Percentiles rank a stretch among this genome's conserved stretches.
Conservation (phyloP, 2,888 invertebrate genomes). For the Sisyra terminalis region DNA sequence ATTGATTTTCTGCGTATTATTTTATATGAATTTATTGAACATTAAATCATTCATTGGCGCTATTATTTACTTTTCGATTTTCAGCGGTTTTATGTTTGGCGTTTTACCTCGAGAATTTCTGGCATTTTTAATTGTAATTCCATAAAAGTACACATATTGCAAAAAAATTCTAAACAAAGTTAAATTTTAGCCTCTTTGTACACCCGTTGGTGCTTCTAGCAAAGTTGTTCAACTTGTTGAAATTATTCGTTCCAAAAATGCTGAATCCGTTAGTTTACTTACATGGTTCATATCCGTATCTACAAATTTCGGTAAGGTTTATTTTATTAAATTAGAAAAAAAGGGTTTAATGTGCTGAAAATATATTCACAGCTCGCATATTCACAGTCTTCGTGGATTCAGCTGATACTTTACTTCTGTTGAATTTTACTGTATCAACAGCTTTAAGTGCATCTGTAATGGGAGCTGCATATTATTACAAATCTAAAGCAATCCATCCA, state of each 20-base stretch:
- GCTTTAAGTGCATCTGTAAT: constrained; percentile 53
- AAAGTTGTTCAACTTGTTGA: constrained; percentile 64
- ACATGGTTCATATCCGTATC: constrained; percentile 72
- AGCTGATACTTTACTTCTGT: constrained; percentile 49
- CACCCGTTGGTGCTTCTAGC: constrained; percentile 68
- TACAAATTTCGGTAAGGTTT: constrained; percentile 60
- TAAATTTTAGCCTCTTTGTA: constrained; percentile 47
- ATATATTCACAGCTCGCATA: constrained; percentile 48
- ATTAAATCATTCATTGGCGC: constrained; percentile 22
- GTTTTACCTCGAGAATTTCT: constrained; percentile 33
- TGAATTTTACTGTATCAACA: constrained; percentile 58
- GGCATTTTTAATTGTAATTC: constrained; percentile 41
- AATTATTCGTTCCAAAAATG: constrained; percentile 50
- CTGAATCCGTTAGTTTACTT: constrained; percentile 58
- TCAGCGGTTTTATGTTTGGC: constrained; percentile 28
- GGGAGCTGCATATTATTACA: constrained; percentile 48
- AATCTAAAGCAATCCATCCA: constrained; percentile 22
- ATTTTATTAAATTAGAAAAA: not conserved
- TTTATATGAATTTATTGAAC: constrained; percentile 43
- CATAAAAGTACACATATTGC: not conserved
- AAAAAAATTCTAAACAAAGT: not conserved
- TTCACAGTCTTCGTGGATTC: constrained; percentile 70
- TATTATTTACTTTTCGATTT: constrained; percentile 27
- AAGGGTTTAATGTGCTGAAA: not conserved
- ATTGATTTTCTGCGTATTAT: constrained; percentile 51